A percentile compares a stretch with the other conserved stretches of the same genome.
phyloP scores from a whole-genome alignment of 2,888 invertebrate genomes.

The Barypeithes pellucidus region DNA sequence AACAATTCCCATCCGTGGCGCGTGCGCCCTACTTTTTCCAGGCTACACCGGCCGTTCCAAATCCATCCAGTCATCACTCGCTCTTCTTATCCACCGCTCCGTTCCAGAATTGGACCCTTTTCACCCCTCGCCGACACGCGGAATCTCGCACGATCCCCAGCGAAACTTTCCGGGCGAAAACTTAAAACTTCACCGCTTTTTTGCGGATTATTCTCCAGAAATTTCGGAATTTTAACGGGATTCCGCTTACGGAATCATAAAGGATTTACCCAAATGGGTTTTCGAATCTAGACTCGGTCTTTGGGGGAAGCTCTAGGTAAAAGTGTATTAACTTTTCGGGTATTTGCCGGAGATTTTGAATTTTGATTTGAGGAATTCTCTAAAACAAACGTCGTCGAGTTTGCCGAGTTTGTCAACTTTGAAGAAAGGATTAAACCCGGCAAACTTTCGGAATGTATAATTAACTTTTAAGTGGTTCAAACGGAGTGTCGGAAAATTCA shows the following conservation, averaged over 20 bases:
- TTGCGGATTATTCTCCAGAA: constrained; percentile 1
- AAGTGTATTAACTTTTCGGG: constrained; percentile 11
- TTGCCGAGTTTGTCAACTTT: background rate
- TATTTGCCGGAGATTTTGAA: constrained; percentile 9
- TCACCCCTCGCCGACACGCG: constrained; percentile 14
- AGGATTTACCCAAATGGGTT: constrained; percentile 19
- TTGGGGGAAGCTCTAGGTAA: background rate
- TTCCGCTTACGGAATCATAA: constrained; percentile 10
- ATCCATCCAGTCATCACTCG: constrained; percentile 46
- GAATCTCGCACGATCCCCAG: constrained; percentile 12
- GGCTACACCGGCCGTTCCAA: constrained; percentile 37
- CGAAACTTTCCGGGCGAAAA: constrained; percentile 22
- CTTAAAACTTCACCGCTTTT: constrained; percentile 11
- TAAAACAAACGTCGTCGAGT: constrained; percentile 1
- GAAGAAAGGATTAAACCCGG: background rate
- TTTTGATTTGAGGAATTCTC: constrained; percentile 18
- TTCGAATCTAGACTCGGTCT: background rate
- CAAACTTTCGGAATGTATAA: constrained; percentile 11
- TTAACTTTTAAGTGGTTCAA: constrained; percentile 11
- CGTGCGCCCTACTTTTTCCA: constrained; percentile 41
- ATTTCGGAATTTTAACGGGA: background rate
- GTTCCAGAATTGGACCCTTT: constrained; percentile 7
- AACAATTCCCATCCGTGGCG: constrained; percentile 25
- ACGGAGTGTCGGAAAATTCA: constrained; percentile 2
- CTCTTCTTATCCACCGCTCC: constrained; percentile 28